A percentile compares a stretch with the other conserved stretches of the same genome.
phyloP scores from a whole-genome alignment of 2,888 invertebrate genomes.

The Drosophila prostipennis region DNA sequence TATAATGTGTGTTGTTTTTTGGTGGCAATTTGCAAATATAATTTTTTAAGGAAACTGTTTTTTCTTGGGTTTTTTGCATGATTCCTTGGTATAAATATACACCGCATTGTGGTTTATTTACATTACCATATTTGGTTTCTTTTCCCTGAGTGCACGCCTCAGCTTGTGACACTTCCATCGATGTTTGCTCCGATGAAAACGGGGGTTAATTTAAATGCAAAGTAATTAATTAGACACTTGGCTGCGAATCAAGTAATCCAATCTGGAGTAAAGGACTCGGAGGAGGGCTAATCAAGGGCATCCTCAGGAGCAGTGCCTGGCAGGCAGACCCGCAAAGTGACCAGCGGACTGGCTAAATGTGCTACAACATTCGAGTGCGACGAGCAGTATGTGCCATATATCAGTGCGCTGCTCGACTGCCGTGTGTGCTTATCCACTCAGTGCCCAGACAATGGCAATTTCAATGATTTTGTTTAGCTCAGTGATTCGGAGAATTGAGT shows the following conservation, averaged over 20 bases:
- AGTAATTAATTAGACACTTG: slow-evolving; percentile 80
- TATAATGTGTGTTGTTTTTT: too few relatives aligned
- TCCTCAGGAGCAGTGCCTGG: background rate
- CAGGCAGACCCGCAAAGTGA: slow-evolving; percentile 28
- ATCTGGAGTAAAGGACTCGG: slow-evolving; percentile 24
- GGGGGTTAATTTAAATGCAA: slow-evolving; percentile 78
- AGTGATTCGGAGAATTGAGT: slow-evolving; percentile 81
- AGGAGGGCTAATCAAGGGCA: slow-evolving; percentile 62
- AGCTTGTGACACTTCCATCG: slow-evolving; percentile 20
- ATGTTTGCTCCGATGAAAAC: slow-evolving; percentile 56
- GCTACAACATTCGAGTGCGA: slow-evolving; percentile 10
- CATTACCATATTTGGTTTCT: background rate
- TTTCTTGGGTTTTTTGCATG: too few relatives aligned
- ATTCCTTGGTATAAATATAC: too few relatives aligned
- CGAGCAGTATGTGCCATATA: slow-evolving; percentile 32
- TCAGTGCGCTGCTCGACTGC: slow-evolving; percentile 24
- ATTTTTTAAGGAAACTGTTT: too few relatives aligned
- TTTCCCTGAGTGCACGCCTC: slow-evolving; percentile 4
- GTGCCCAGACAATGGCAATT: slow-evolving; percentile 69
- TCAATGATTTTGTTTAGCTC: slow-evolving; percentile 82
- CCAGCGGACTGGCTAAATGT: slow-evolving; percentile 25
- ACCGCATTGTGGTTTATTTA: too few relatives aligned
- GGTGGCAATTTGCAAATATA: too few relatives aligned
- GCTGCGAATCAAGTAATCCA: slow-evolving; percentile 46
- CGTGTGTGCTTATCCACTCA: slow-evolving; percentile 50